Evolutionary conservation across 92 coral and sea anemone genomes (phyloP).

Genomic region (Porites lobata): DNA sequence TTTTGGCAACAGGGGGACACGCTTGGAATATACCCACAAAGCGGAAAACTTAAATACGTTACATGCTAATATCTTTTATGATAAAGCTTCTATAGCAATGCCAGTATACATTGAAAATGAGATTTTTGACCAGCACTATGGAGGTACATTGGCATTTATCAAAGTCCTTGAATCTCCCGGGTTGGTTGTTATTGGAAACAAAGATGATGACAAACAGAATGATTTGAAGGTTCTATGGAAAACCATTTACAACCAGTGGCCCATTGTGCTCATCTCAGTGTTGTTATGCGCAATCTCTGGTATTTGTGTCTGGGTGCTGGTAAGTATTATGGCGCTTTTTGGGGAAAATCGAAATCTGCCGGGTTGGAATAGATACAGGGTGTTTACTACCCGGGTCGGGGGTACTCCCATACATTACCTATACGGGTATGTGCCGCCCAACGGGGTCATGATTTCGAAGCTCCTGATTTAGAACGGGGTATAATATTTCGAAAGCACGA

Average conservation of each 20-base stretch:
- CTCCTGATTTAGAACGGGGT: too few species aligned
- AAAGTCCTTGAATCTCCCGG: slow-evolving; percentile 30
- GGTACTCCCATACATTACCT: too few species aligned
- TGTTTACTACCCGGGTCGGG: too few species aligned
- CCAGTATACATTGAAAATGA: slow-evolving; percentile 25
- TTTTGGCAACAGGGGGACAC: neutral
- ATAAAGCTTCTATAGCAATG: slow-evolving; percentile 7
- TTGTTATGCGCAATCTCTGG: slow-evolving; percentile 30
- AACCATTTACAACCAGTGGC: slow-evolving; percentile 20
- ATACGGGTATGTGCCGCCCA: too few species aligned
- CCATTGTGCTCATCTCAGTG: slow-evolving; percentile 10
- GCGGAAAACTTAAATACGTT: neutral
- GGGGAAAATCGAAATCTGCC: too few species aligned
- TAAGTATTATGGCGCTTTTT: neutral
- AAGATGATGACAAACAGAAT: neutral
- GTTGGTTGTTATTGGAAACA: slow-evolving; percentile 5
- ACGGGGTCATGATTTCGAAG: too few species aligned
- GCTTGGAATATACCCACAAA: neutral
- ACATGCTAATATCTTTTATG: slow-evolving; percentile 3
- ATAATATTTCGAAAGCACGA: too few species aligned
- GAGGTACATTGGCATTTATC: neutral
- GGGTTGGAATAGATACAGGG: too few species aligned
- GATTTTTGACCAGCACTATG: neutral
- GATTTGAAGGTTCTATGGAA: neutral
- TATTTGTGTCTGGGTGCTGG: slow-evolving; percentile 27